These are phyloP conservation scores for Hylyphantes graminicola DNA, from an alignment of 1,140 invertebrate genomes.

Conservation along the genomic window DNA sequence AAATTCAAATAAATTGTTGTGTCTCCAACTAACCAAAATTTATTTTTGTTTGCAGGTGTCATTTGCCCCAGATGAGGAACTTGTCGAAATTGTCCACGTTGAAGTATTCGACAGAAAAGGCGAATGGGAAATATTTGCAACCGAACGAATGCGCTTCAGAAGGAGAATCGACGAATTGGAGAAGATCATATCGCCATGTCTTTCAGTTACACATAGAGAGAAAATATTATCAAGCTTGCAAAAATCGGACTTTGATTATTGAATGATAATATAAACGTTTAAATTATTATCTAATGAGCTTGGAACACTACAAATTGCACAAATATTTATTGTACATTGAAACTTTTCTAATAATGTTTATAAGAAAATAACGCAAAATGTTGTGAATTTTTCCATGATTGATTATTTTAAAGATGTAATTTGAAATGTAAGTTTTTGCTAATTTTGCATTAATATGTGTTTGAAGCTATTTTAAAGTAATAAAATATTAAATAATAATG, in stretches of 20 bases:
- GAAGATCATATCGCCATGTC: conserved; percentile 36
- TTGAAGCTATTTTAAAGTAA: no score
- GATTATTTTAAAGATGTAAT: no score
- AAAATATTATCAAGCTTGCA: conserved; percentile 15
- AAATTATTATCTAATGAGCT: not conserved
- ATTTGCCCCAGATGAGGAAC: conserved; percentile 34
- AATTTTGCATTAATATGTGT: no score
- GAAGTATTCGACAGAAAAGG: conserved; percentile 47
- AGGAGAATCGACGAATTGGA: conserved; percentile 42
- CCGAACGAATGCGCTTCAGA: conserved; percentile 44
- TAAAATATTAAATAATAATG: no score
- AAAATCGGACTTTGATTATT: not conserved
- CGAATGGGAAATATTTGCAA: conserved; percentile 49
- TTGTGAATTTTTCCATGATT: no score
- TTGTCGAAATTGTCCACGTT: conserved; percentile 9
- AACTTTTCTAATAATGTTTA: no score
- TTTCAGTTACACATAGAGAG: conserved; percentile 18
- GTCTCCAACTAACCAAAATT: not conserved
- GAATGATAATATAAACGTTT: not conserved
- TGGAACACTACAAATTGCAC: not conserved
- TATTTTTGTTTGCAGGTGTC: conserved; percentile 23
- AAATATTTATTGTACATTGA: no score
- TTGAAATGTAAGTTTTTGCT: no score
- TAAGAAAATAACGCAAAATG: no score
- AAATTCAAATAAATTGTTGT: no score